Evolutionary conservation across 1,140 invertebrate species (phyloP).

Genomic region (Antheraea mylitta): DNA sequence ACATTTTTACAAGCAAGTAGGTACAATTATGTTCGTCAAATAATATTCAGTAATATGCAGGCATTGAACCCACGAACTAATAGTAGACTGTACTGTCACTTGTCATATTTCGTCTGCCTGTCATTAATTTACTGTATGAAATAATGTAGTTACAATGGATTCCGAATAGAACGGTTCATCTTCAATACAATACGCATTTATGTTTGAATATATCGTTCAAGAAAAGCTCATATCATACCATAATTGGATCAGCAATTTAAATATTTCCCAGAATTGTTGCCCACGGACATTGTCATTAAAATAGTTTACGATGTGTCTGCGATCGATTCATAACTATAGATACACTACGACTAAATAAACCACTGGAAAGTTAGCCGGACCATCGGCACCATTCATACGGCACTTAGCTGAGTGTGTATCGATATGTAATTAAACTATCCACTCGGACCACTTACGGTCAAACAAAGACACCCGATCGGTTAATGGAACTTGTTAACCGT

Average conservation of each 20-base stretch:
- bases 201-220: not conserved
- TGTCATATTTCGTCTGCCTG: too few species aligned
- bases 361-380: constrained; percentile 17
- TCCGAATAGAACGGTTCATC: too few species aligned
- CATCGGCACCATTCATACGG: constrained; percentile 26
- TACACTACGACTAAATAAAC: constrained; percentile 10
- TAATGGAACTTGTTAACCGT: constrained; percentile 13
- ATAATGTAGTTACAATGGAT: too few species aligned
- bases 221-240: not conserved
- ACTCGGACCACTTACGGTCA: constrained; percentile 32
- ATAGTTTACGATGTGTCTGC: constrained; percentile 9
- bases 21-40: too few species aligned
- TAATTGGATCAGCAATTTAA: constrained; percentile 1
- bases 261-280: constrained; percentile 15
- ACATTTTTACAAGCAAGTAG: too few species aligned
- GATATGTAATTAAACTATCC: constrained; percentile 43
- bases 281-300: constrained; percentile 15
- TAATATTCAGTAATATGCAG: too few species aligned
- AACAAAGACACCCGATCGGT: constrained; percentile 32
- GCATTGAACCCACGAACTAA: too few species aligned
- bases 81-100: too few species aligned
- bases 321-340: not conserved
- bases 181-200: not conserved
- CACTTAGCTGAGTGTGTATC: constrained; percentile 35
- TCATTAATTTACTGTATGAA: too few species aligned